Conservation (phyloP, 2,797 vertebrate species). For the Tiaroga cobitis region DNA sequence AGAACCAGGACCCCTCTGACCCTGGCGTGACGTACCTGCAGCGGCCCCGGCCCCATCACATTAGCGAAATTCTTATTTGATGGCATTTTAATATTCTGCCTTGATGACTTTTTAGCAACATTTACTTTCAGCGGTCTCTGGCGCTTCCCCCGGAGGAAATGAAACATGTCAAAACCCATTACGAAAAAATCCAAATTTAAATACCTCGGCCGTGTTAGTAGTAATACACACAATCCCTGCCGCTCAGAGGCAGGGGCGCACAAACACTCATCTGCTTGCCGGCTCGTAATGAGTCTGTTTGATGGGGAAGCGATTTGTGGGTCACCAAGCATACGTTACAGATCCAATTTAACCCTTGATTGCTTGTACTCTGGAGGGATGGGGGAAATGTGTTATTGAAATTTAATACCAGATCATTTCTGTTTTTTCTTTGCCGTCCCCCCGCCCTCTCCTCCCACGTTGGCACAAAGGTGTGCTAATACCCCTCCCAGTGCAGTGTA, state of each 20-base stretch:
- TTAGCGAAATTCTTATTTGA: slow-evolving; percentile 99
- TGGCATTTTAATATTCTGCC: slow-evolving; percentile 99
- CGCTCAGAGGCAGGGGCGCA: slow-evolving; percentile 89
- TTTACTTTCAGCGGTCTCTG: slow-evolving; percentile 99
- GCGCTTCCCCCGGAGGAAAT: slow-evolving; percentile 99
- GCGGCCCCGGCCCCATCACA: slow-evolving; percentile 93
- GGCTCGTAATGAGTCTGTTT: slow-evolving; percentile 99
- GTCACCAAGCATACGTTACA: slow-evolving; percentile 97
- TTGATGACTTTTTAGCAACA: slow-evolving; percentile 99
- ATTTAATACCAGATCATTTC: slow-evolving; percentile 89
- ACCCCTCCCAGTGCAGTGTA: slow-evolving; percentile 73
- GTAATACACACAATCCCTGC: slow-evolving; percentile 96
- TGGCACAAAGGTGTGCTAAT: slow-evolving; percentile 82
- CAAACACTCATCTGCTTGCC: slow-evolving; percentile 97
- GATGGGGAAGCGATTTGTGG: slow-evolving; percentile 97
- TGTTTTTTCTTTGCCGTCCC: slow-evolving; percentile 52
- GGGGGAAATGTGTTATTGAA: slow-evolving; percentile 88
- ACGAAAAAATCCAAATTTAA: slow-evolving; percentile 99
- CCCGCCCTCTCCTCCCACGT: slow-evolving; percentile 70
- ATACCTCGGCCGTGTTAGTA: slow-evolving; percentile 97
- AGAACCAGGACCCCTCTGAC: slow-evolving; percentile 91
- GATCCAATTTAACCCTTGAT: slow-evolving; percentile 99
- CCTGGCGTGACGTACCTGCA: slow-evolving; percentile 90
- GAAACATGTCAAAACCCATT: slow-evolving; percentile 99
- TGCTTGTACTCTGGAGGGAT: slow-evolving; percentile 91